Evolutionary conservation across 2,888 invertebrate species (phyloP).

Genomic region (Meloe dianella): DNA sequence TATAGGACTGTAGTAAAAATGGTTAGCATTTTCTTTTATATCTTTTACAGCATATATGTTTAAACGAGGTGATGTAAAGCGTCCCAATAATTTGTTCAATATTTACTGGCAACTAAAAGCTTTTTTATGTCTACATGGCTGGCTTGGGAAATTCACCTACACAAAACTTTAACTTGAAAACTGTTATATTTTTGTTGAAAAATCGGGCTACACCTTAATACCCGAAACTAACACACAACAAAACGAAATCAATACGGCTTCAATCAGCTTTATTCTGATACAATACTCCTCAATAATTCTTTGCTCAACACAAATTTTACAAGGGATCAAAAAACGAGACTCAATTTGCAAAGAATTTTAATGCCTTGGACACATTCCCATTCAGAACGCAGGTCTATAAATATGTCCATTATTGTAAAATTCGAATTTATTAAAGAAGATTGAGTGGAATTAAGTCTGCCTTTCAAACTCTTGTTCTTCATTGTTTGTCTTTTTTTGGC

Average conservation of each 20-base stretch:
- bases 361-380: too few relatives aligned
- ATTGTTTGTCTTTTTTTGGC: too few relatives aligned
- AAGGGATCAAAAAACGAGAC: too few relatives aligned
- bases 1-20: neutral
- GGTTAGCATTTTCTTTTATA: neutral
- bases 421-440: too few relatives aligned
- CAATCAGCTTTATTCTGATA: too few relatives aligned
- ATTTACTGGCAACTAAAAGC: conserved; percentile 15
- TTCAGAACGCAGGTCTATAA: too few relatives aligned
- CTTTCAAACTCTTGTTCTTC: too few relatives aligned
- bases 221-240: neutral
- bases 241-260: neutral
- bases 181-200: neutral
- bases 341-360: too few relatives aligned
- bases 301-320: too few relatives aligned
- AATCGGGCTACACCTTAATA: neutral
- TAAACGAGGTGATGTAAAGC: conserved; percentile 9
- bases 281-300: too few relatives aligned
- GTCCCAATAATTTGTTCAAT: conserved; percentile 18
- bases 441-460: too few relatives aligned
- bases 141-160: neutral
- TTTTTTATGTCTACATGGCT: conserved; percentile 12
- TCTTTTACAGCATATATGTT: neutral
- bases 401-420: too few relatives aligned
- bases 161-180: neutral